Percentiles rank a stretch among this genome's conserved stretches.
Conservation (phyloP, 2,888 invertebrate species). For the Helleia helle region DNA sequence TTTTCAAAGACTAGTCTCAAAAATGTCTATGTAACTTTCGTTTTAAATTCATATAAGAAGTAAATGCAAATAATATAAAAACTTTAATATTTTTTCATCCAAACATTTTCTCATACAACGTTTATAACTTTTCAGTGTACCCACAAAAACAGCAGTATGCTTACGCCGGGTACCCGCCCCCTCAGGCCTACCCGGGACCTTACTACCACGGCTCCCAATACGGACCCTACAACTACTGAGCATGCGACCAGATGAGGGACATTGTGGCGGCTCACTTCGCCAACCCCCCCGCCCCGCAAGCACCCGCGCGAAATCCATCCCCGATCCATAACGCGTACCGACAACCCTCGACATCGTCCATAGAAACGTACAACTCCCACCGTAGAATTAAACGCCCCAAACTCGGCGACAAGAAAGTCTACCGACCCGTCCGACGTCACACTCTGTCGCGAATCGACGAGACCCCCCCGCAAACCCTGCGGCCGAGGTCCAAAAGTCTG, state of each 20-base stretch:
- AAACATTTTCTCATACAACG: not conserved
- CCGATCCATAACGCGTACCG: slow-evolving; percentile 23
- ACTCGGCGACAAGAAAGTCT: slow-evolving; percentile 49
- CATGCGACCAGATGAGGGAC: slow-evolving; percentile 70
- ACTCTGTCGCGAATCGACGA: slow-evolving; percentile 65
- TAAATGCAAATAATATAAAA: too few relatives aligned
- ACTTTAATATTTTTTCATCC: not conserved
- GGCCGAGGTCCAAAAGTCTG: slow-evolving; percentile 44
- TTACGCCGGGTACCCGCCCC: slow-evolving; percentile 90
- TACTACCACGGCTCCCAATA: slow-evolving; percentile 95
- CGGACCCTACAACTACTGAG: slow-evolving; percentile 93
- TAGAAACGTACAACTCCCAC: slow-evolving; percentile 63
- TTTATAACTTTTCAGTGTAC: slow-evolving; percentile 78
- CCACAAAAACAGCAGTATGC: slow-evolving; percentile 96
- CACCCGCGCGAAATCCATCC: slow-evolving; percentile 56
- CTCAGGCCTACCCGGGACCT: slow-evolving; percentile 88
- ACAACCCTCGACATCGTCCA: slow-evolving; percentile 30
- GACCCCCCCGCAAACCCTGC: slow-evolving; percentile 31
- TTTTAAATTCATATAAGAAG: too few relatives aligned
- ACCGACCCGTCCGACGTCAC: slow-evolving; percentile 47
- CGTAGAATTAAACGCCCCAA: slow-evolving; percentile 43
- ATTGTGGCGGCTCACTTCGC: slow-evolving; percentile 58
- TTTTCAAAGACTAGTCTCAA: too few relatives aligned
- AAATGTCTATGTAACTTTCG: too few relatives aligned
- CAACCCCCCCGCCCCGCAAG: slow-evolving; percentile 63